phyloP scores from a whole-genome alignment of 1,140 invertebrate genomes.

The Bombyx mandarina region DNA sequence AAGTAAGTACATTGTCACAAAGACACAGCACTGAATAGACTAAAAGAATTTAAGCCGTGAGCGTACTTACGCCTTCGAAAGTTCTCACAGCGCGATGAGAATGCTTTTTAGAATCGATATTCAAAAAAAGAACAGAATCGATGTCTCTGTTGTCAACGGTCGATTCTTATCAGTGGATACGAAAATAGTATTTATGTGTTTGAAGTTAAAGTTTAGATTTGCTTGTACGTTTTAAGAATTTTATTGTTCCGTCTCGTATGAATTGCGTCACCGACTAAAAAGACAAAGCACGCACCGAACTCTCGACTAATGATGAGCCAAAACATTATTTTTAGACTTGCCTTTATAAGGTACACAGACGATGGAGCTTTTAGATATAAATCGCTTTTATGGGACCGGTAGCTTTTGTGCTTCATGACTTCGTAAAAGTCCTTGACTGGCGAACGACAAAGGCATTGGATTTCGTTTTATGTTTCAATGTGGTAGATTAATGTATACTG shows the following conservation, averaged over 20 bases:
- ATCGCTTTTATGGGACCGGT: constrained; percentile 53
- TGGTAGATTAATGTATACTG: too few relatives aligned
- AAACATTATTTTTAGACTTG: constrained; percentile 63
- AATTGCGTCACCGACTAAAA: constrained; percentile 67
- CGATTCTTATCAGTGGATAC: constrained; percentile 52
- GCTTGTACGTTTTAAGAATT: constrained; percentile 19
- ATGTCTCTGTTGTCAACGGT: constrained; percentile 70
- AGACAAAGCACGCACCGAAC: constrained; percentile 63
- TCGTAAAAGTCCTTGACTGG: not conserved
- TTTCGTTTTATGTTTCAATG: too few relatives aligned
- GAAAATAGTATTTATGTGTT: constrained; percentile 1
- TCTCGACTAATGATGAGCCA: constrained; percentile 60
- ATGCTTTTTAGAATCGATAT: constrained; percentile 70
- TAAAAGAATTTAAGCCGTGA: constrained; percentile 56
- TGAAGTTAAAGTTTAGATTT: constrained; percentile 26
- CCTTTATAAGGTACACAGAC: constrained; percentile 37
- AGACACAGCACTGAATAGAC: constrained; percentile 45
- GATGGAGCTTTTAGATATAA: constrained; percentile 42
- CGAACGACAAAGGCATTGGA: too few relatives aligned
- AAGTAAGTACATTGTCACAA: constrained; percentile 37
- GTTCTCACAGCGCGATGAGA: constrained; percentile 68
- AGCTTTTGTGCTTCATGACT: constrained; percentile 17
- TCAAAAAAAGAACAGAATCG: constrained; percentile 67
- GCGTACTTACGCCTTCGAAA: constrained; percentile 39
- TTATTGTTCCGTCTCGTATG: constrained; percentile 57